Conservation (phyloP, 2,797 vertebrate species). For the Nannoperca obscura region DNA sequence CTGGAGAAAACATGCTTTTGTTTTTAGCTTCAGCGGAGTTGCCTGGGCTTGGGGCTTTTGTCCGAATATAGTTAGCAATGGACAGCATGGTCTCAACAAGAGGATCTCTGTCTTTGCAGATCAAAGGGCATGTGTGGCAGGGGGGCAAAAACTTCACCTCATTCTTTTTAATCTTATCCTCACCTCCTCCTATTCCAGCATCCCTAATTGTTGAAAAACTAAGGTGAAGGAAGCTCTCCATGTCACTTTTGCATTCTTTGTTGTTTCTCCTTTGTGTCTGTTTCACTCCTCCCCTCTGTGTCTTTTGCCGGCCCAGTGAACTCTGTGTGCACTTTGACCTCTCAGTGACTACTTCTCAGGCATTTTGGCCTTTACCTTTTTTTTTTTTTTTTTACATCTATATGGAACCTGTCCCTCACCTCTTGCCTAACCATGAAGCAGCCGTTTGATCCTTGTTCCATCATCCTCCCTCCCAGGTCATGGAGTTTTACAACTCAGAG, state of each 20-base stretch:
- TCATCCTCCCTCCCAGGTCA: slow-evolving; percentile 67
- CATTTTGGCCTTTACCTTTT: slow-evolving; percentile 67
- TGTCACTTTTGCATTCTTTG: slow-evolving; percentile 75
- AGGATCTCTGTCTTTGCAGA: slow-evolving; percentile 54
- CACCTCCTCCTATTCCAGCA: slow-evolving; percentile 55
- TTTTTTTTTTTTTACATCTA: slow-evolving; percentile 49
- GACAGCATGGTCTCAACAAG: slow-evolving; percentile 45
- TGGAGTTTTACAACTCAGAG: slow-evolving; percentile 68
- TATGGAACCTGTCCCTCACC: slow-evolving; percentile 57
- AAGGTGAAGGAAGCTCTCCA: slow-evolving; percentile 61
- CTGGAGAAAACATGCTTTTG: slow-evolving; percentile 56
- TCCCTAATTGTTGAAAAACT: slow-evolving; percentile 67
- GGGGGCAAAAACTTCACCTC: slow-evolving; percentile 55
- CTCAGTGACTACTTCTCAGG: slow-evolving; percentile 73
- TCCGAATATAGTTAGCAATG: slow-evolving; percentile 42
- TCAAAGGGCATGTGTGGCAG: slow-evolving; percentile 61
- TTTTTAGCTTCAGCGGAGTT: slow-evolving; percentile 36
- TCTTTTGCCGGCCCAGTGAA: slow-evolving; percentile 77
- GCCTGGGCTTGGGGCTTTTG: slow-evolving; percentile 44
- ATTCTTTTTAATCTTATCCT: slow-evolving; percentile 62
- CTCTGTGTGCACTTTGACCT: slow-evolving; percentile 84
- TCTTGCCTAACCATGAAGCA: slow-evolving; percentile 64
- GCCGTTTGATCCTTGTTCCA: slow-evolving; percentile 66
- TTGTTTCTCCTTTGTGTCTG: slow-evolving; percentile 74
- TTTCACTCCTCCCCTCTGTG: slow-evolving; percentile 60